Conservation (phyloP, 2,113 vertebrate species). For the western clawed frog (Xenopus tropicalis) region DNA sequence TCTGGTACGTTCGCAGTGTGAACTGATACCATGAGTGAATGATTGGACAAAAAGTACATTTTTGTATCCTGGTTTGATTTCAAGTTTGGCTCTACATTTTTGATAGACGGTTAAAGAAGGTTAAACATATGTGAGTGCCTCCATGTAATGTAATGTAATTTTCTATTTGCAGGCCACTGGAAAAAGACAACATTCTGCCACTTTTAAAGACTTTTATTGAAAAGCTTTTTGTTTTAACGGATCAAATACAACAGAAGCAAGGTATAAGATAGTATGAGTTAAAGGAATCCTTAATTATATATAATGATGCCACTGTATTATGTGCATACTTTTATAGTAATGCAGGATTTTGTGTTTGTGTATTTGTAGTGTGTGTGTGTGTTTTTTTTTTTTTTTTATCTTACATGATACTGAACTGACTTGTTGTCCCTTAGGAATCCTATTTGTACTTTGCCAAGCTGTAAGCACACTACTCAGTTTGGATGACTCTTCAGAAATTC, state of each 20-base stretch:
- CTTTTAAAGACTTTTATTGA: slow-evolving; percentile 66
- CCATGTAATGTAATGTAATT: too few relatives aligned
- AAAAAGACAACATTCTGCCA: slow-evolving; percentile 62
- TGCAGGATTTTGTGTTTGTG: too few relatives aligned
- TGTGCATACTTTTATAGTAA: neutral
- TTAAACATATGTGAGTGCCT: too few relatives aligned
- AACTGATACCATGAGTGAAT: too few relatives aligned
- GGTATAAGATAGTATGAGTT: slow-evolving; percentile 77
- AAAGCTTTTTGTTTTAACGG: slow-evolving; percentile 68
- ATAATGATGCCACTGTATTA: neutral
- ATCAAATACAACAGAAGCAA: slow-evolving; percentile 66
- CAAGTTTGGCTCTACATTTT: too few relatives aligned
- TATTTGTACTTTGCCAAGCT: slow-evolving; percentile 87
- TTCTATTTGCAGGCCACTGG: slow-evolving; percentile 69
- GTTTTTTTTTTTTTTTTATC: too few relatives aligned
- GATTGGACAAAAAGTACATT: too few relatives aligned
- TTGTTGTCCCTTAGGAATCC: slow-evolving; percentile 63
- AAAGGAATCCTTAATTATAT: neutral
- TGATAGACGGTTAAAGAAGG: too few relatives aligned
- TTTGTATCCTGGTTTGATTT: too few relatives aligned
- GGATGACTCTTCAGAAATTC: slow-evolving; percentile 76
- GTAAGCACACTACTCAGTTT: slow-evolving; percentile 85
- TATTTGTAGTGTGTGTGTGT: too few relatives aligned
- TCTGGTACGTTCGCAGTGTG: too few relatives aligned
- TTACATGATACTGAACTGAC: too few relatives aligned